Evolutionary conservation across 2,113 vertebrate genomes (phyloP).

Genomic region (Thomomys bottae): DNA sequence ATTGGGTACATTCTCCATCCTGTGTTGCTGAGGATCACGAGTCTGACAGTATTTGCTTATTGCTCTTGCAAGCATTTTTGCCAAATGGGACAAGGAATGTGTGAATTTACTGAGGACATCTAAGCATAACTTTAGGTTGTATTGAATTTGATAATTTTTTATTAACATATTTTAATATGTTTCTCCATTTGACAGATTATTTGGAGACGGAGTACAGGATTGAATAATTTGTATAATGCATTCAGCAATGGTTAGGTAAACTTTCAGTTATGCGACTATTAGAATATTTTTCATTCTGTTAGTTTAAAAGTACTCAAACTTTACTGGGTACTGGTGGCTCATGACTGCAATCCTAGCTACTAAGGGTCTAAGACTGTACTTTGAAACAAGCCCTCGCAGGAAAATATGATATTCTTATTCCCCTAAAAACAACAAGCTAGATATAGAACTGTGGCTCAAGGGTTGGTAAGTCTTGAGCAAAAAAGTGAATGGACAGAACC

Average conservation of each 20-base stretch:
- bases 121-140: background rate
- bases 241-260: background rate
- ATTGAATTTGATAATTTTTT: background rate
- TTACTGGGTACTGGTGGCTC: no score
- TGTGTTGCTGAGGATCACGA: background rate
- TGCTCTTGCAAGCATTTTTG: background rate
- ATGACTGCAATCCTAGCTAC: no score
- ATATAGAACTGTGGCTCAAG: no score
- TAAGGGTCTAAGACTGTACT: no score
- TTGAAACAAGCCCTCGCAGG: no score
- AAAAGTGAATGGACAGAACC: no score
- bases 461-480: no score
- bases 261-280: background rate
- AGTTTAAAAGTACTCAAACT: constrained; percentile 13
- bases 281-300: background rate
- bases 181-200: background rate
- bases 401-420: no score
- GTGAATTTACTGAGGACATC: background rate
- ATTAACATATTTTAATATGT: background rate
- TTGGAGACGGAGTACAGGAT: background rate
- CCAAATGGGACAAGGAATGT: background rate
- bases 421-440: no score
- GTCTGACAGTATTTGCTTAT: background rate
- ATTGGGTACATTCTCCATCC: background rate
- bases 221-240: background rate